Base-by-base conservation (phyloP, 2,113 vertebrate genomes). In the Callospermophilus lateralis region DNA sequence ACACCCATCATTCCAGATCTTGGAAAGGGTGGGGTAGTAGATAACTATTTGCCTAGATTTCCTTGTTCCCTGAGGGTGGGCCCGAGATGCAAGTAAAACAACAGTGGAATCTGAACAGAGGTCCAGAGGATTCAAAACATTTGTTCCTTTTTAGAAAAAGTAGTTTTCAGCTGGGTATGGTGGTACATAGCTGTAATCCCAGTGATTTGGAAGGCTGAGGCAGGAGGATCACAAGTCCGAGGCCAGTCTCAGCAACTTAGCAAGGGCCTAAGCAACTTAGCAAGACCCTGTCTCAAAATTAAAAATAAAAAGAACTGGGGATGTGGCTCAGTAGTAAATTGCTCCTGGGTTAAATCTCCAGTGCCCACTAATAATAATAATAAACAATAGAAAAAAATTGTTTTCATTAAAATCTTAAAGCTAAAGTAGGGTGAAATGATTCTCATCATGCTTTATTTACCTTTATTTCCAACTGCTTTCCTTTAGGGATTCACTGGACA, bases 61-160 rank as follows among this genome's bases (percentile, higher is more conserved):
- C 68, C 39, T 32, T 78, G 68, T 65, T 39, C 42, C 42, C 28
- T 34, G 32, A 79, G 37, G 53, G 65, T 84, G 15, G 51, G 51
- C 84, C 89, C 39, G 48, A 70, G 48, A 80, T 12, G 16, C 34
- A 93, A 89, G 48, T 51, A 89, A 96, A 96, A 96, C 80, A 97
- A 94, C 34, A 89, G 72, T n/a, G 58, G 76, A 77, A 53, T 95
- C 63, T 30, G 42, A 45, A 45, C 7, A 7, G 70, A 8, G 53
- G 32, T 65, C 34, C 45, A 24, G 26, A 84, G 45, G 32, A 93
- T 51, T 85, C 48, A 81, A 95, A 88, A 87, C 72, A 93, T 0
- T 24, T 55, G 26, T 70, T 92, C 63, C 48, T 79, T 63, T 83
- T 77, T 22, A 74, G 73, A 92, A 90, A 90, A 6, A 77, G 55